Evolutionary conservation across 1,140 invertebrate genomes (phyloP), one percentile per base, ranked within the genome.

Genomic region (Drosophila mojavensis): DNA sequence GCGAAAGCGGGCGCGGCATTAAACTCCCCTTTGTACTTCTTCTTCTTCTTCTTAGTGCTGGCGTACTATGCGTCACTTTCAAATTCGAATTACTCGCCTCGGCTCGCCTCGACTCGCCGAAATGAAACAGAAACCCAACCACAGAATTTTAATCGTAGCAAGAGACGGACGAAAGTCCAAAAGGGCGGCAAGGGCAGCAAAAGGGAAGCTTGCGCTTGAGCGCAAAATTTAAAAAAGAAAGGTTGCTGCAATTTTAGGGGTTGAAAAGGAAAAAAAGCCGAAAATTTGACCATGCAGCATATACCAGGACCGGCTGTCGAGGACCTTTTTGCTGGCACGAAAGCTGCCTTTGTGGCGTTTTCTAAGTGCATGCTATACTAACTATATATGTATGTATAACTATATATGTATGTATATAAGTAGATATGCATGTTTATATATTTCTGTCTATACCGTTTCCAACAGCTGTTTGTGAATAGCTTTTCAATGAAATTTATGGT

Each of bases 61-160:
- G 55, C 60, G 47, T 70, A 84, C 67, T 78, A 88, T 88, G 83
- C 83, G 83, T 88, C 83, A 88, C 78, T 88, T 80, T 68, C 51
- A 80, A 88, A 88, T 89, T 88, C 83, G 83, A 88, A 88, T 88
- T 88, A 89, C 83, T 67, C 72, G 81, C n/a, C 26, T 11, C 72
- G 81, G 10, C 26, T 6, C 28, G 24, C n/a, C 26, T 11, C 28
- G 28, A 36, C 75, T 71, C 58, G 71, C 68, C 64, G 33, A 72
- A 86, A 88, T 88, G 84, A 88, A 89, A 88, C 84, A 77, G 84
- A 86, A 86, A 88, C 83, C 83, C 79, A 88, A 71, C 47, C 71
- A 79, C 74, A 82, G 54, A 85, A 65, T 68, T 39, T 65, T 58
- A 48, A 61, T 43, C 43, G 30, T 15, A 30, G 45, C 15, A 6